Conservation (phyloP, 2,113 vertebrate species). For the Anarhynchus alexandrinus region DNA sequence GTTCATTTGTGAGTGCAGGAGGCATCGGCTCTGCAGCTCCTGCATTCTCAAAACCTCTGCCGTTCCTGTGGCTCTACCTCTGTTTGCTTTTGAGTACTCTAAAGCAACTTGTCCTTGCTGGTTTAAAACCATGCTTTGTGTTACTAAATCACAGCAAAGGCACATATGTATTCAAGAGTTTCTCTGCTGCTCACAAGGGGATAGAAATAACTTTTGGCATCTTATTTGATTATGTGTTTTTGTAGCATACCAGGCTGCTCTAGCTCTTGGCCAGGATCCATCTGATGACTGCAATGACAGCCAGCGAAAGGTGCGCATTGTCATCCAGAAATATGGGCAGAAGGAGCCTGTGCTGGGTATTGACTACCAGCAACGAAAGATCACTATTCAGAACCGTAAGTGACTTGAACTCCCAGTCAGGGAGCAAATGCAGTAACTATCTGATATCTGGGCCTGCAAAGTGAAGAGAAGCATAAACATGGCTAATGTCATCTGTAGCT, state of each 20-base stretch:
- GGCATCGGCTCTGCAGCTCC: neutral
- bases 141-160: neutral
- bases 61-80: neutral
- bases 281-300: slow-evolving; percentile 87
- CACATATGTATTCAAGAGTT: neutral
- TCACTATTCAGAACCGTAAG: slow-evolving; percentile 92
- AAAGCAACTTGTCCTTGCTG: neutral
- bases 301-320: slow-evolving; percentile 84
- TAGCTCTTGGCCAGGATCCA: slow-evolving; percentile 89
- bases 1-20: neutral
- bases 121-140: neutral
- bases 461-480: neutral
- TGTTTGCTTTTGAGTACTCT: neutral
- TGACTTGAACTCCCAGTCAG: neutral
- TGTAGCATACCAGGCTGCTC: slow-evolving; percentile 86
- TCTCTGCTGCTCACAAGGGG: neutral
- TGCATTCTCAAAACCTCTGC: neutral
- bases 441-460: neutral
- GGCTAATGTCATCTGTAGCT: neutral
- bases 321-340: slow-evolving; percentile 86
- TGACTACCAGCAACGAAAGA: slow-evolving; percentile 88
- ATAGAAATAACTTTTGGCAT: neutral
- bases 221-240: neutral
- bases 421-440: neutral
- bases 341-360: slow-evolving; percentile 82